Evolutionary conservation across 1,140 invertebrate genomes (phyloP).

Genomic region (Palaemon carinicauda): DNA sequence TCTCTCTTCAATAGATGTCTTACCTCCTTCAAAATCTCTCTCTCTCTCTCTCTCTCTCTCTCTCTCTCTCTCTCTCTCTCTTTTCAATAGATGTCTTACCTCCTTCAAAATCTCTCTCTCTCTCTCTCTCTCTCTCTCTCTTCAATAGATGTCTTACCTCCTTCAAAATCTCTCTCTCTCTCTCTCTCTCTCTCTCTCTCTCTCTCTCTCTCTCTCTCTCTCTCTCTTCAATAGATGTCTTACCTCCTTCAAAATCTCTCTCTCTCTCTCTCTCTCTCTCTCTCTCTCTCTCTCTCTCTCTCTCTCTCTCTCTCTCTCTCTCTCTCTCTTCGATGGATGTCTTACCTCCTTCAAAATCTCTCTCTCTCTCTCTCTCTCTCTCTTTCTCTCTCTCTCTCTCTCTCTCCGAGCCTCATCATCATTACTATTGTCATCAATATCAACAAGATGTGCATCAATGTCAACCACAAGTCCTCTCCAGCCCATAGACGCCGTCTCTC

Average conservation of each 20-base stretch:
- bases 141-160: too few species aligned
- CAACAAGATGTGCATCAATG: too few species aligned
- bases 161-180: too few species aligned
- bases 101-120: neutral
- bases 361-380: neutral
- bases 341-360: too few species aligned
- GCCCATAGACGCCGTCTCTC: too few species aligned
- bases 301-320: neutral
- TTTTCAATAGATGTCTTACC: neutral
- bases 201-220: too few species aligned
- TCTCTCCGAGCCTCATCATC: neutral
- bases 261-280: neutral
- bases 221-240: neutral
- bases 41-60: neutral
- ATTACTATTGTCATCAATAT: too few species aligned
- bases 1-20: too few species aligned
- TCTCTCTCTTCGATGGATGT: too few species aligned
- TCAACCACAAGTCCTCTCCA: too few species aligned
- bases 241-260: neutral
- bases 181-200: neutral
- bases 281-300: neutral
- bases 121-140: neutral
- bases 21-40: too few species aligned
- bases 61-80: too few species aligned
- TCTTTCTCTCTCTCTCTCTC: neutral